Base-by-base conservation (phyloP, 2,888 invertebrate species). In the Panopea generosa region DNA sequence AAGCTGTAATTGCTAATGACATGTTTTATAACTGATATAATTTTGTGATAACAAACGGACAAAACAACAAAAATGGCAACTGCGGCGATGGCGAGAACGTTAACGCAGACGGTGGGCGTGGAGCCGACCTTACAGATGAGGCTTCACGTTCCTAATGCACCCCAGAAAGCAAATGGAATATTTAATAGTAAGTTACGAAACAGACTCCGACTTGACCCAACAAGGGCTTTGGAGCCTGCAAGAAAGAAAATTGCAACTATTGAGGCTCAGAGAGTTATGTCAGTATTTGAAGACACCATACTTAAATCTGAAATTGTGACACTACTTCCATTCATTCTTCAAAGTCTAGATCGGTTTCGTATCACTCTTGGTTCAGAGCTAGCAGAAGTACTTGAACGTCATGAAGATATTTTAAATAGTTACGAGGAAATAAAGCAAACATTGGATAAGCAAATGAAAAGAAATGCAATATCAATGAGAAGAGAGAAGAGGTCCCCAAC, bases 251-350 rank as follows among this genome's bases (percentile, higher is more conserved):
- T 92, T 52, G 83, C 92, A 3, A 91, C 92, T 7, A 83, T 92
- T 56, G 92, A 92, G 70, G 86, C 92, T 0, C 92, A 92, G 73
- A 81, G 92, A 40, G 87, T 92, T 6, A 92, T 92, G 91, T 87
- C 90, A 22, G 92, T 92, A 1, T 87, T 92, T 74, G 90, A 90
- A 29, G 92, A 92, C 29, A 87, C 90, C 0, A 91, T 92, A 27
- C 81, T 83, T 52, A 85, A 89, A 67, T 82, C 84, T 3, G 90
- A 91, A 67, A 78, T 92, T 11, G 87, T 91, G 1, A 85, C 90
- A 0, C 72, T 89, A 14, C 63, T 92, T 27, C 92, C 92, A 27
- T 89, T 81, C 52, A 84, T 92, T 45, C 67, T 92, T 43, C 84
- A 88, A 40, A 90, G 91, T 61, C 56, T 91, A 18, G 89, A 89